Conservation (phyloP, 2,113 vertebrate genomes). For the Poeciliopsis retropinna region DNA sequence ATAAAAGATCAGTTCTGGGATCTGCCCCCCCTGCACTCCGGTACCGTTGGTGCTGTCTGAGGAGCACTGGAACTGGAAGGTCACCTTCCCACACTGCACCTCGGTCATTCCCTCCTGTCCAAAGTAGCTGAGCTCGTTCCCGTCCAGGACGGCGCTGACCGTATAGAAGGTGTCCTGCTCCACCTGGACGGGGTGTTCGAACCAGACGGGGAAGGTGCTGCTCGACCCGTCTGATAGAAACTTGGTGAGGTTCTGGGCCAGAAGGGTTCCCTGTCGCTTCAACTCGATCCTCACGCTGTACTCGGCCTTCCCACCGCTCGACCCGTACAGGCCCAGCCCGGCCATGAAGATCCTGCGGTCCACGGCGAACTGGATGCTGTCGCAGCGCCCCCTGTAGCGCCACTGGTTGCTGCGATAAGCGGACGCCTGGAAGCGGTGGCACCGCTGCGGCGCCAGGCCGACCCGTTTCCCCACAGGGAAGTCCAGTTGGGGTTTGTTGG, state of each 20-base stretch:
- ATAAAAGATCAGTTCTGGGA: conserved; percentile 95
- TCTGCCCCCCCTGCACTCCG: conserved; percentile 94
- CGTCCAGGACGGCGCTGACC: conserved; percentile 90
- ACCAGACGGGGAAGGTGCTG: conserved; percentile 93
- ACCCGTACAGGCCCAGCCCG: conserved; percentile 91
- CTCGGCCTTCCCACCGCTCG: conserved; percentile 90
- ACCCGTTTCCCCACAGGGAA: conserved; percentile 86
- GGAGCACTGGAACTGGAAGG: conserved; percentile 97
- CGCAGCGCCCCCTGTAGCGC: conserved; percentile 93
- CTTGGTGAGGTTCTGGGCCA: conserved; percentile 90
- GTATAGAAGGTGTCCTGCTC: conserved; percentile 95
- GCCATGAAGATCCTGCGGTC: conserved; percentile 93
- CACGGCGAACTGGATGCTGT: conserved; percentile 95
- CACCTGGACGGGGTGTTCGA: conserved; percentile 94
- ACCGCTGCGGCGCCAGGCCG: conserved; percentile 87
- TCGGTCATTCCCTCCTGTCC: conserved; percentile 98
- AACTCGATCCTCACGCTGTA: conserved; percentile 93
- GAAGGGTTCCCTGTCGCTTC: conserved; percentile 86
- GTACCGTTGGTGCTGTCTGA: conserved; percentile 97
- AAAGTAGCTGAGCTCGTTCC: conserved; percentile 94
- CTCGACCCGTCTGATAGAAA: conserved; percentile 93
- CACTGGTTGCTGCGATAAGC: conserved; percentile 97
- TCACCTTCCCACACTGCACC: conserved; percentile 93
- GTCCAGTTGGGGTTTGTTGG: conserved; percentile 88
- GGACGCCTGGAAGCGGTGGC: conserved; percentile 92